phyloP scores from a whole-genome alignment of 2,888 invertebrate species.

The Pantelozetes paolii region DNA sequence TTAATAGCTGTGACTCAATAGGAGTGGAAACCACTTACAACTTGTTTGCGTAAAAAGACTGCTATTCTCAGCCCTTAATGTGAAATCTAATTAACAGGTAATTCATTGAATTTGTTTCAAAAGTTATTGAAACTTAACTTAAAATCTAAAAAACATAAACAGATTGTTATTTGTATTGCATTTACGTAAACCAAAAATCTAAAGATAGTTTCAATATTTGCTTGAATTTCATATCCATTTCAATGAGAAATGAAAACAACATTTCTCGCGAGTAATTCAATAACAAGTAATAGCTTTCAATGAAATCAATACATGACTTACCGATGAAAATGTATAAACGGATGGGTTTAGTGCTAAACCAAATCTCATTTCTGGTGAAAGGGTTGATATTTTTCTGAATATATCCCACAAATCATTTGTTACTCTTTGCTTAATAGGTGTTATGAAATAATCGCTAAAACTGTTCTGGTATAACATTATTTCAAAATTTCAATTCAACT shows the following conservation, averaged over 20 bases:
- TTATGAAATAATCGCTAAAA: background rate
- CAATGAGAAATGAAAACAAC: background rate
- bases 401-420: slow-evolving; percentile 7
- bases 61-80: too few relatives aligned
- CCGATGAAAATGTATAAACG: slow-evolving; percentile 18
- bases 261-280: background rate
- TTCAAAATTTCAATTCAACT: background rate
- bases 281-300: background rate
- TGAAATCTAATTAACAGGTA: background rate
- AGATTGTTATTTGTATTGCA: background rate
- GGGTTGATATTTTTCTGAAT: background rate
- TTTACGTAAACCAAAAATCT: slow-evolving; percentile 1
- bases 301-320: background rate
- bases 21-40: background rate
- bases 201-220: slow-evolving; percentile 10
- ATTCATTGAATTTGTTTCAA: background rate
- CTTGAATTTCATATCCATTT: background rate
- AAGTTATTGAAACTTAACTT: slow-evolving; percentile 18
- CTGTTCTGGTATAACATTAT: slow-evolving; percentile 2
- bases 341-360: background rate
- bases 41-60: background rate
- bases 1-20: slow-evolving; percentile 1
- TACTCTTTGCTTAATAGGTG: background rate
- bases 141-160: background rate
- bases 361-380: slow-evolving; percentile 15